These are phyloP conservation scores for Eupelmus urozonus DNA, from an alignment of 2,888 invertebrate genomes.

Conservation along the genomic window DNA sequence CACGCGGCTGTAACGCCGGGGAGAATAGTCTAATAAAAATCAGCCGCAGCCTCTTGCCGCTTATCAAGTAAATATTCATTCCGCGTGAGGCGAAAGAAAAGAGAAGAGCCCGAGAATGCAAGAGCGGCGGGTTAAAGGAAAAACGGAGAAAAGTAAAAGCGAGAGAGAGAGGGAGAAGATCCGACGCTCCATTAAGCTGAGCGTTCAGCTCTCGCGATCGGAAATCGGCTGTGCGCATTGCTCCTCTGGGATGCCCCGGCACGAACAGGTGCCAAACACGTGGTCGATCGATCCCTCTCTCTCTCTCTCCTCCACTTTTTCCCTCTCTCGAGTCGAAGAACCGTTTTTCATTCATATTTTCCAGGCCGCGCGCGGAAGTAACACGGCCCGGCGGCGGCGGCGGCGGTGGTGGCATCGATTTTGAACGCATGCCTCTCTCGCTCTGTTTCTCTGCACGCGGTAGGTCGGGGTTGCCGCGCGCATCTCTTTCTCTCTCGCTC, in stretches of 20 bases:
- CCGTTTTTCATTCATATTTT: constrained; percentile 75
- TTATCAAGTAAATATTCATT: no score
- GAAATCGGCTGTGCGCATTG: no score
- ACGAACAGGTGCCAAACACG: constrained; percentile 75
- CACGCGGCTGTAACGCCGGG: no score
- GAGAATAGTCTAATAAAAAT: no score
- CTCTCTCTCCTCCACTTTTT: constrained; percentile 12
- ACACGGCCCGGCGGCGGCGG: constrained; percentile 63
- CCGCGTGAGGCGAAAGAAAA: neutral
- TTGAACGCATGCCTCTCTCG: constrained; percentile 3
- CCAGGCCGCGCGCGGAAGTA: constrained; percentile 68
- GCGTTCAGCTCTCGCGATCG: constrained; percentile 27
- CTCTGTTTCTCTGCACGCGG: neutral
- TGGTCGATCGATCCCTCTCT: constrained; percentile 74
- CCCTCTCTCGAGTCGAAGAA: constrained; percentile 53
- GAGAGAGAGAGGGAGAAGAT: constrained; percentile 8
- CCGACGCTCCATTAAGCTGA: constrained; percentile 43
- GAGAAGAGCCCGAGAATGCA: neutral
- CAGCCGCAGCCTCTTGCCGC: no score
- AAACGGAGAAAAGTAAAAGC: constrained; percentile 19
- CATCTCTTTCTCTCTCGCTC: constrained; percentile 58
- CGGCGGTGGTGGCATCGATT: constrained; percentile 40
- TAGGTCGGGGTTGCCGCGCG: constrained; percentile 16
- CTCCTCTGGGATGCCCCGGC: constrained; percentile 53
- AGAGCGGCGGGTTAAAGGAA: constrained; percentile 9